Evolutionary conservation across 2,797 vertebrate genomes (phyloP).

Genomic region (Lerista edwardsae): DNA sequence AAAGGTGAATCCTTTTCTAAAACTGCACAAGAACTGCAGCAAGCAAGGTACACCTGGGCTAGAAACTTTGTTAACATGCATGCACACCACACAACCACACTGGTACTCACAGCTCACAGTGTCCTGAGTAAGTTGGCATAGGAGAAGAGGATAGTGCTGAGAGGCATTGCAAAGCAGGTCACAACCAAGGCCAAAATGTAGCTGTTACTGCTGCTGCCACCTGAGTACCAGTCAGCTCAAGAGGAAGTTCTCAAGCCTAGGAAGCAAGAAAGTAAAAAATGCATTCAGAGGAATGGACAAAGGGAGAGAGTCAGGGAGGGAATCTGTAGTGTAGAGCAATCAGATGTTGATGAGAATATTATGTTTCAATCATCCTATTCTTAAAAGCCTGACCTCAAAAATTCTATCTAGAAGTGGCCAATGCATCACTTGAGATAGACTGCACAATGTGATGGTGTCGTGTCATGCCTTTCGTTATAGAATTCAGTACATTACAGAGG

Average conservation of each 20-base stretch:
- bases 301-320: not conserved
- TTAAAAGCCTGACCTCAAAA: too few species aligned
- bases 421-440: too few species aligned
- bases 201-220: constrained; percentile 68
- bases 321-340: not conserved
- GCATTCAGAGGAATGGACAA: not conserved
- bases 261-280: not conserved
- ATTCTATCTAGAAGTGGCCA: too few species aligned
- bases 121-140: constrained; percentile 71
- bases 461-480: too few species aligned
- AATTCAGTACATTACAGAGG: too few species aligned
- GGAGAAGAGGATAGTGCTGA: constrained; percentile 74
- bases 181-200: constrained; percentile 71
- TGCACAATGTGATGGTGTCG: too few species aligned
- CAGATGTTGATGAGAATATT: too few species aligned
- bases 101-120: constrained; percentile 63
- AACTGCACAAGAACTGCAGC: not conserved
- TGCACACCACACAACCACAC: not conserved
- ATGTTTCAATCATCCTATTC: too few species aligned
- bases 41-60: too few species aligned
- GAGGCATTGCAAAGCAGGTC: constrained; percentile 72
- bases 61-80: not conserved
- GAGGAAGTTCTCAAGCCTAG: constrained; percentile 74
- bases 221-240: constrained; percentile 73
- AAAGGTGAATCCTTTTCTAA: not conserved